phyloP scores from a whole-genome alignment of 2,888 invertebrate species.

The Matsumyia berberina region DNA sequence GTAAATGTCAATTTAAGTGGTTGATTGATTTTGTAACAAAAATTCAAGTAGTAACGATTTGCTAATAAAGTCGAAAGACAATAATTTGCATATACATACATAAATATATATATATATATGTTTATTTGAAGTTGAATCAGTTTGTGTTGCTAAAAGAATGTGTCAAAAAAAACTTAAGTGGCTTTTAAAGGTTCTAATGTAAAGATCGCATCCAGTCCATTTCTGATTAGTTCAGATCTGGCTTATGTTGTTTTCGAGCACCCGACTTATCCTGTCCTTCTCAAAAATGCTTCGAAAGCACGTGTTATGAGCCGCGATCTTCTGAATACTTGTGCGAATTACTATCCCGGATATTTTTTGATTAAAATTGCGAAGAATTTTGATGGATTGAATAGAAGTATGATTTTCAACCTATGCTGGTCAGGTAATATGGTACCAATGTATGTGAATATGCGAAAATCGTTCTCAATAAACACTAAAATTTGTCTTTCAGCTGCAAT shows the following conservation, averaged over 20 bases:
- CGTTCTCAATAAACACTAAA: constrained; percentile 78
- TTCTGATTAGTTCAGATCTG: too few relatives aligned
- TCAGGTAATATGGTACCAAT: constrained; percentile 83
- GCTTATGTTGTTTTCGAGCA: constrained; percentile 78
- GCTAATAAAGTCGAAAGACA: background rate
- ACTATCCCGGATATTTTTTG: constrained; percentile 50
- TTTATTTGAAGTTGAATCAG: too few relatives aligned
- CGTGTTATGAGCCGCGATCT: constrained; percentile 80
- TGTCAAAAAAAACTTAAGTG: too few relatives aligned
- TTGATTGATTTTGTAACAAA: background rate
- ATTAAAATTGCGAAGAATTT: constrained; percentile 72
- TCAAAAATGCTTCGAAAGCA: constrained; percentile 79
- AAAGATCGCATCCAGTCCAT: too few relatives aligned
- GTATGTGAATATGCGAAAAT: constrained; percentile 83
- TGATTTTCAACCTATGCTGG: constrained; percentile 82
- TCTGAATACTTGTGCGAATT: constrained; percentile 77
- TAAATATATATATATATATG: too few relatives aligned
- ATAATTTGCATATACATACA: too few relatives aligned
- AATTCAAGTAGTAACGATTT: background rate
- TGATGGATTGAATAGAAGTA: constrained; percentile 81
- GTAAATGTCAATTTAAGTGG: background rate
- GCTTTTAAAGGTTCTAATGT: too few relatives aligned
- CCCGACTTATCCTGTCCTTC: constrained; percentile 78
- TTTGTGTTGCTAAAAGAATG: too few relatives aligned
- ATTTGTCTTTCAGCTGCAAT: constrained; percentile 47